Evolutionary conservation across 2,888 invertebrate genomes (phyloP), one percentile per base, ranked within the genome.

Genomic region (Arenicola marina): DNA sequence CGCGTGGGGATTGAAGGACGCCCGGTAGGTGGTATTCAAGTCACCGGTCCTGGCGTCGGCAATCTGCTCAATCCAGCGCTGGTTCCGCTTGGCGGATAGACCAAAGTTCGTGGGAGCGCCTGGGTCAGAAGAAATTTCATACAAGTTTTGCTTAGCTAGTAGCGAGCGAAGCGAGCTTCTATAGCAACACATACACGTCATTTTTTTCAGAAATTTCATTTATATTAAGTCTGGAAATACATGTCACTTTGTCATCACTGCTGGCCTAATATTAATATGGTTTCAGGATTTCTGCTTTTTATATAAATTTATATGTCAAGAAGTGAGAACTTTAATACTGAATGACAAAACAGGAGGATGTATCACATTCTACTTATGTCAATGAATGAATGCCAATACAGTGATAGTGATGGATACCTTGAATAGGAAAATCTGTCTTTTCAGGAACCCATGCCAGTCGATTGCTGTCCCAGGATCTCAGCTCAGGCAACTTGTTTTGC

Each of bases 371-470:
- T 24, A 15, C 11, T 53, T 38, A 67, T 48, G 7, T 48, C 11
- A 11, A 48, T 48, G 7, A 7, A 48, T 7, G 7, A n/a, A n/a
- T 48, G 7, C 48, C 24, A n/a, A 21, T 7, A 11, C 15, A 11
- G 11, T 48, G 7, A 48, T 48, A 24, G 7, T 48, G 26, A 24
- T 48, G 26, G 18, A 48, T 21, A 81, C 81, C 81, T 74, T 78
- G 75, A 21, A 82, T 70, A 18, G 81, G 81, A 65, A 75, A 71
- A 51, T 82, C 82, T 4, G 76, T 75, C 67, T 75, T 79, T 59
- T 82, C 82, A 28, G 81, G 81, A 4, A 74, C 67, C 82, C 82
- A 82, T 4, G 77, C 67, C 7, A 82, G 64, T 32, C 68, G 68
- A 59, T 79, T 76, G 51, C 78, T 68, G 59, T 81, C 77, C 80